Conservation (phyloP, 1,140 invertebrate genomes). For the Venturia canescens region DNA sequence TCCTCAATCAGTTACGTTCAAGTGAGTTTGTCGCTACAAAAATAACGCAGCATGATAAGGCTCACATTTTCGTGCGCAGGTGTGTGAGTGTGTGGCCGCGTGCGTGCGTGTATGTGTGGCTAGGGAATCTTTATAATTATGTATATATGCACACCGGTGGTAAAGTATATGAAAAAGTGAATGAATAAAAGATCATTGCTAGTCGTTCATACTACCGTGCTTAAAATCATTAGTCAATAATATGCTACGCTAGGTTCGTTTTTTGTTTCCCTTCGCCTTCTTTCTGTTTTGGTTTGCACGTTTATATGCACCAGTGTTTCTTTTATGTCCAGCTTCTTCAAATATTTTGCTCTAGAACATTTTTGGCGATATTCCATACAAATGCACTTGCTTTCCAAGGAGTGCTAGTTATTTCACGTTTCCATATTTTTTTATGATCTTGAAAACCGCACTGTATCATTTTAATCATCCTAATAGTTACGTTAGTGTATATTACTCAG, state of each 20-base stretch:
- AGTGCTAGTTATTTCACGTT: slow-evolving; percentile 7
- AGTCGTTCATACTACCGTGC: not conserved
- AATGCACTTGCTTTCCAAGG: not conserved
- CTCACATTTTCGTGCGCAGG: too few species aligned
- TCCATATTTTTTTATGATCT: not conserved
- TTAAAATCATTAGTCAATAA: not conserved
- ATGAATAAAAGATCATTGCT: not conserved
- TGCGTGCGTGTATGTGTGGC: too few species aligned
- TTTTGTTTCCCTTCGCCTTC: not conserved
- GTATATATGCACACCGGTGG: too few species aligned
- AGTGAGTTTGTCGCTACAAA: too few species aligned
- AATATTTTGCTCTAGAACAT: not conserved
- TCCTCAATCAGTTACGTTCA: too few species aligned
- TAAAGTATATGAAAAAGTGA: too few species aligned
- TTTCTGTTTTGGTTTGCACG: not conserved
- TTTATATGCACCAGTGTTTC: not conserved
- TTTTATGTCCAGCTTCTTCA: not conserved
- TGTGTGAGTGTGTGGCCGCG: too few species aligned
- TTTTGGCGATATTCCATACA: too few species aligned
- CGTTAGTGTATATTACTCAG: too few species aligned
- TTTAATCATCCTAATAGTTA: too few species aligned
- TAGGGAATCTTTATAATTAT: too few species aligned
- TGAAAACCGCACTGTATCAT: not conserved
- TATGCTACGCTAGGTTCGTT: not conserved
- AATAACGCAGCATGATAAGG: too few species aligned